These are phyloP conservation scores for Oenanthe melanoleuca DNA, from an alignment of 2,113 vertebrate genomes.

Conservation along the genomic window DNA sequence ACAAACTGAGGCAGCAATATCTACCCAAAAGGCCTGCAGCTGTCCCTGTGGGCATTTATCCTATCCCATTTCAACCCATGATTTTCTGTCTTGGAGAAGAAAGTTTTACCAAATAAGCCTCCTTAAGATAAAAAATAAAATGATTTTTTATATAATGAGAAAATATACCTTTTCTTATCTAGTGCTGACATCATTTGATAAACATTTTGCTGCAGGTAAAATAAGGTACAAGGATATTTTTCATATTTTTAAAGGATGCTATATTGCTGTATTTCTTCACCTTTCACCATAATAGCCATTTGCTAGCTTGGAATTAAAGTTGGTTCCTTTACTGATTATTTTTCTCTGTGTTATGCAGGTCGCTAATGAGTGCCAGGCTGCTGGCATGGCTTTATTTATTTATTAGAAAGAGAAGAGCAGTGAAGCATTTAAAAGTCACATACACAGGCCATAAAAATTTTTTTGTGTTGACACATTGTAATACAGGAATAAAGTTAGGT, in stretches of 20 bases:
- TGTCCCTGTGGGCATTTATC: background rate
- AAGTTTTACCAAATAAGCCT: constrained; percentile 18
- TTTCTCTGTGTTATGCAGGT: constrained; percentile 4
- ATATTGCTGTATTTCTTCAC: background rate
- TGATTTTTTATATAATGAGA: background rate
- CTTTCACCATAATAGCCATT: background rate
- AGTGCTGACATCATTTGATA: background rate
- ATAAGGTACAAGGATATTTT: background rate
- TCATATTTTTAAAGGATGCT: constrained; percentile 1
- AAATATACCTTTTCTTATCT: constrained; percentile 28
- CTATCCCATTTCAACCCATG: background rate
- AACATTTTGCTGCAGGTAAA: constrained; percentile 23
- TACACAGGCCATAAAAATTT: background rate
- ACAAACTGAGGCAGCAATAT: background rate
- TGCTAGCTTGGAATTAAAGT: constrained; percentile 9
- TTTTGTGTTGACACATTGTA: background rate
- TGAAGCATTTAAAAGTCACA: constrained; percentile 25
- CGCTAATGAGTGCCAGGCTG: constrained; percentile 37
- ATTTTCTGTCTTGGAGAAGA: background rate
- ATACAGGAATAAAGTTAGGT: background rate
- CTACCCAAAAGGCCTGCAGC: background rate
- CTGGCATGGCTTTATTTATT: constrained; percentile 50
- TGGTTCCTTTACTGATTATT: constrained; percentile 17
- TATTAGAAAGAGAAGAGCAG: constrained; percentile 28
- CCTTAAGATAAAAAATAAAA: background rate